Percentiles rank a stretch among this genome's conserved stretches.
phyloP scores from a whole-genome alignment of 2,113 vertebrate species.

The Anoplopoma fimbria region DNA sequence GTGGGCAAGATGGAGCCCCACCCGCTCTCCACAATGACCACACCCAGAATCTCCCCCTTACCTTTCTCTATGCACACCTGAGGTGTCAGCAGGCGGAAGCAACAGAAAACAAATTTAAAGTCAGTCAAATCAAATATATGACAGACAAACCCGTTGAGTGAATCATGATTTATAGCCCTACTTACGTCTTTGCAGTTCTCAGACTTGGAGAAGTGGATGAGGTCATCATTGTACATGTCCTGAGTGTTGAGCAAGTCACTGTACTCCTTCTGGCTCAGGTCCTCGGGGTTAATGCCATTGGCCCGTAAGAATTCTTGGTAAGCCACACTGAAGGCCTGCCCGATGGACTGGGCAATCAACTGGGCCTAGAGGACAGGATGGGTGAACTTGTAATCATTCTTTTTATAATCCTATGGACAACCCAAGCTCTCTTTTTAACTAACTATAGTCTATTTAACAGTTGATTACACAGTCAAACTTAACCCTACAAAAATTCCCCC shows the following conservation, averaged over 20 bases:
- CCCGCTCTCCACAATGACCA: constrained; percentile 97
- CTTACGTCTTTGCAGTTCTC: constrained; percentile 98
- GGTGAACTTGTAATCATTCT: background rate
- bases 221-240: constrained; percentile 98
- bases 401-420: background rate
- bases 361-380: constrained; percentile 85
- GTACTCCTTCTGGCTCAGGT: constrained; percentile 97
- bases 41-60: constrained; percentile 95
- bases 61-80: constrained; percentile 95
- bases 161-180: background rate
- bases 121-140: background rate
- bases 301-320: constrained; percentile 97
- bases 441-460: background rate
- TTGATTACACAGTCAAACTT: background rate
- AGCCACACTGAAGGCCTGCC: constrained; percentile 96
- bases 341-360: constrained; percentile 96
- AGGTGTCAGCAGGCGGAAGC: constrained; percentile 1
- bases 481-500: background rate
- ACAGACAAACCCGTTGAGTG: background rate
- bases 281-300: constrained; percentile 97
- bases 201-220: constrained; percentile 98
- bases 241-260: constrained; percentile 96
- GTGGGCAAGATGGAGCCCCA: constrained; percentile 99
- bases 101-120: background rate
- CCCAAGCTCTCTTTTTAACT: background rate